Base-by-base conservation (phyloP, 2,888 invertebrate species). In the Oxystoma pomonae region DNA sequence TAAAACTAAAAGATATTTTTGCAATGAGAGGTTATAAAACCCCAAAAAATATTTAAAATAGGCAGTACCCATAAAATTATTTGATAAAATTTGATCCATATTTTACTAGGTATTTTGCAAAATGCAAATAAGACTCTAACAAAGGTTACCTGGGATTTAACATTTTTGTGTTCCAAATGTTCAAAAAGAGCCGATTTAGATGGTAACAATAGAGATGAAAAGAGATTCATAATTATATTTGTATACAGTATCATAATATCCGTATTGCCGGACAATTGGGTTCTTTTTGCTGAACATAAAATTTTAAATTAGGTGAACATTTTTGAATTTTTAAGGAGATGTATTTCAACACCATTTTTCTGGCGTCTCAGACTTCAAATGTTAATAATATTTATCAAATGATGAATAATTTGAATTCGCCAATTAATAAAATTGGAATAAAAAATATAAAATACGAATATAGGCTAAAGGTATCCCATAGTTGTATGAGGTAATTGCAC, bases 161-260 rank as follows among this genome's bases (percentile, higher is more conserved):
- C 1, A 51, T 20, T 59, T 50, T 58, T 58, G 50, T 19, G 20
- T 58, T 58, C 20, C 20, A 20, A 16, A 20, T 16, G 1, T 1
- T 5, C 17, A 20, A 20, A 52, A 20, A 17, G 21, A 51, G 52
- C 51, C 51, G 21, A 17, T 35, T 35, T 35, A 3, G 12, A 35
- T 35, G 12, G 35, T 35, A n/a, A 35, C 35, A 35, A 35, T 35
- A 59, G 1, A 19, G 19, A 18, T 52, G 5, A 59, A 59, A 18
- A 52, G 52, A 12, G 20, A 16, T 20, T 59, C 51, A 20, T 59
- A 20, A 59, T 59, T 51, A 59, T 59, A 52, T 59, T 59, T 59
- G 52, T 52, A 59, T 51, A 51, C 52, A 59, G 16, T 21, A 59
- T 51, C 21, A 52, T 59, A 20, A 52, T 52, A 51, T 20, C 16